Conservation (phyloP, 1,140 invertebrate genomes). For the Anastrepha ludens region DNA sequence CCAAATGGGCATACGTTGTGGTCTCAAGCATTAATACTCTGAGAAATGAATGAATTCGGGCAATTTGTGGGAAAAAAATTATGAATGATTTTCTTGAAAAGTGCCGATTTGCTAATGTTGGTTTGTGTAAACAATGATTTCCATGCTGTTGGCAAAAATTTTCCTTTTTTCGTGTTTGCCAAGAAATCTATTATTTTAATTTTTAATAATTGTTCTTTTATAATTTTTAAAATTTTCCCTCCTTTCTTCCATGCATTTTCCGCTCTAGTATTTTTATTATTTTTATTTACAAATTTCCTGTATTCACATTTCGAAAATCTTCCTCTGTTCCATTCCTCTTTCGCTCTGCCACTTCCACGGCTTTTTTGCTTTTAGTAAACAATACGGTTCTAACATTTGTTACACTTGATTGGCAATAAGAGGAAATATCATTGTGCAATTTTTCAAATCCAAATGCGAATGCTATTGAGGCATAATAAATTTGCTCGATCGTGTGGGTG, state of each 20-base stretch:
- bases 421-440: slow-evolving; percentile 44
- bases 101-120: background rate
- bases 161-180: background rate
- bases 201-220: background rate
- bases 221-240: background rate
- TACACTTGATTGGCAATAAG: slow-evolving; percentile 18
- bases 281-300: background rate
- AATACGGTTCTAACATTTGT: slow-evolving; percentile 9
- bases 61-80: background rate
- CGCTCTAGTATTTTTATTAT: background rate
- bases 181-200: background rate
- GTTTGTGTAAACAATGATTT: slow-evolving; percentile 32
- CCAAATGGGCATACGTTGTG: background rate
- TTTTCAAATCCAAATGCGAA: slow-evolving; percentile 33
- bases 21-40: background rate
- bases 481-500: background rate
- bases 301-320: background rate
- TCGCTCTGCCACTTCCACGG: background rate
- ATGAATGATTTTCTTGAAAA: slow-evolving; percentile 44
- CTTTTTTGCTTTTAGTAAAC: background rate
- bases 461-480: slow-evolving; percentile 17
- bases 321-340: background rate
- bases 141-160: background rate
- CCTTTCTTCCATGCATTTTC: background rate
- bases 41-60: slow-evolving; percentile 14